Base-by-base conservation (phyloP, 2,888 invertebrate species). In the Megamerina dolium region DNA sequence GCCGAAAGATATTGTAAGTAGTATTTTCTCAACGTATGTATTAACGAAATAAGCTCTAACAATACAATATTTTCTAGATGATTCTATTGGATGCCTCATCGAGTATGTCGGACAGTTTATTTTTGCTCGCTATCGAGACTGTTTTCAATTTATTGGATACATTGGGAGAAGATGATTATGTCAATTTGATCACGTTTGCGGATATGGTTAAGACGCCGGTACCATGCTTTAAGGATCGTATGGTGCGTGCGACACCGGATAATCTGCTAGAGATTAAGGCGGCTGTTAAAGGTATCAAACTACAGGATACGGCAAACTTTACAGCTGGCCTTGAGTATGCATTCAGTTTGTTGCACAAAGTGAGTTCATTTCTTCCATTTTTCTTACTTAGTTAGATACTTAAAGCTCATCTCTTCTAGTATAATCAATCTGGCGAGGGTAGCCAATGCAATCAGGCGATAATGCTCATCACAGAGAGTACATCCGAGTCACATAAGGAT, bases 401-500 rank as follows among this genome's bases (percentile, higher is more conserved):
- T n/a, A n/a, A 23, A 6, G 10, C 6, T 30, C 8, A 17, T 43
- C 3, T 2, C 8, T 64, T 70, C 9, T 63, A 87, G 79, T 89
- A 89, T 60, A 89, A 89, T 63, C 81, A 86, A 53, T 86, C 87
- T 1, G 83, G 85, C 1, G 83, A 82, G 59, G 92, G 92, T 4
- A 87, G 89, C 58, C 89, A 93, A 64, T 99, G 99, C 67, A 99
- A 99, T 75, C 95, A 95, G 73, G 96, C 95, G 3, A 95, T 99
- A 41, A 94, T 99, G 85, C 74, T 99, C 41, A 86, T 99, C 48
- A 95, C 96, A 0, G 91, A 94, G 55, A 95, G 94, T 17, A 89
- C 93, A 10, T 85, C 92, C 3, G 77, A 74, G 31, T 77, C 79
- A 1, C 79, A 81, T 9, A 77, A 77, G 54, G 78, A 81, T 2